Conservation (phyloP, 2,797 vertebrate species). For the Chromis chromis region DNA sequence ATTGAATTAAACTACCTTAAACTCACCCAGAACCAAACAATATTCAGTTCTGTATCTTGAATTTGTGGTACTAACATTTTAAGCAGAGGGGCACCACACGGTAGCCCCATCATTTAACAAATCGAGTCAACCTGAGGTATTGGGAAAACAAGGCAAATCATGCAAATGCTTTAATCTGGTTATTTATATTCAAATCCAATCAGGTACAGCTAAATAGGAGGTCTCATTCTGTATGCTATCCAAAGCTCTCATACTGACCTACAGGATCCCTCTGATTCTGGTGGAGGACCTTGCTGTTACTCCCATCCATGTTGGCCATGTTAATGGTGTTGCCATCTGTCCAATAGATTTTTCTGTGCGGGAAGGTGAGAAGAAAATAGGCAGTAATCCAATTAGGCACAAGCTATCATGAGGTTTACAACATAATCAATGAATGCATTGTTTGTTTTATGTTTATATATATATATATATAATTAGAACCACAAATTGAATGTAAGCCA, state of each 20-base stretch:
- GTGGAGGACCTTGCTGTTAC: constrained; percentile 97
- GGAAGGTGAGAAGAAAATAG: constrained; percentile 36
- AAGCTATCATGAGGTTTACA: constrained; percentile 15
- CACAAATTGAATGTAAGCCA: constrained; percentile 16
- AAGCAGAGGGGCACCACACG: neutral
- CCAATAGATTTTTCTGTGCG: constrained; percentile 95
- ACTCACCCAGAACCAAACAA: constrained; percentile 39
- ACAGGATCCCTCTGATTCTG: constrained; percentile 97
- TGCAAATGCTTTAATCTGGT: constrained; percentile 10
- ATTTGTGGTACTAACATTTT: constrained; percentile 12
- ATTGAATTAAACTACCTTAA: constrained; percentile 45
- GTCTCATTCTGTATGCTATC: neutral
- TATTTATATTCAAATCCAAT: constrained; percentile 11
- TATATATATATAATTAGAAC: neutral
- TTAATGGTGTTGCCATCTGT: constrained; percentile 98
- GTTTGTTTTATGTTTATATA: constrained; percentile 12
- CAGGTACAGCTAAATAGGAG: neutral
- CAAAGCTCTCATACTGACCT: constrained; percentile 85
- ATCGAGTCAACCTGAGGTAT: constrained; percentile 2
- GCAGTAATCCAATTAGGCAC: constrained; percentile 33
- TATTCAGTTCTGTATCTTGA: constrained; percentile 8
- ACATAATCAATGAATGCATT: constrained; percentile 24
- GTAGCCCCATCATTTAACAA: neutral
- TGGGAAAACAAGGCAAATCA: neutral
- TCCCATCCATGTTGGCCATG: constrained; percentile 98